Evolutionary conservation across 1,140 invertebrate genomes (phyloP).

Genomic region (Liolophura sinensis): DNA sequence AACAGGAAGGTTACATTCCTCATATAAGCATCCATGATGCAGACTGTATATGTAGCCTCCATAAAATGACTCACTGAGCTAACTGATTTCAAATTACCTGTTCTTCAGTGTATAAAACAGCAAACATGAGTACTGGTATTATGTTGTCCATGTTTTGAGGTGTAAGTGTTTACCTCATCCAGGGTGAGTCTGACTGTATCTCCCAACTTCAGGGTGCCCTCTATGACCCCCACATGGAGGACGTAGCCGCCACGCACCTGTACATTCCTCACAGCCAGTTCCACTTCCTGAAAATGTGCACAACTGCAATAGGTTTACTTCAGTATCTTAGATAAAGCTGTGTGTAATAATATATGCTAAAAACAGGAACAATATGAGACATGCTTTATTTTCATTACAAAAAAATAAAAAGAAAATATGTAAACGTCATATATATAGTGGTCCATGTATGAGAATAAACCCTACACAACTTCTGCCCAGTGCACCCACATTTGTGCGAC

Average conservation of each 20-base stretch:
- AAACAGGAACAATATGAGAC: slow-evolving; percentile 1
- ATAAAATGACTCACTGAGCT: no score
- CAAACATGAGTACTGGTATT: no score
- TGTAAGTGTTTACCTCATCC: slow-evolving; percentile 67
- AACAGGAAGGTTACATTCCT: no score
- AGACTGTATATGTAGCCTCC: no score
- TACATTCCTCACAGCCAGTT: slow-evolving; percentile 92
- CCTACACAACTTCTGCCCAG: no score
- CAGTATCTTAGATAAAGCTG: background rate
- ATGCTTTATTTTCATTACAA: background rate
- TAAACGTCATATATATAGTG: no score
- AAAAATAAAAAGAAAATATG: no score
- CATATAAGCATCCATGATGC: no score
- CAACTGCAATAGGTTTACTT: slow-evolving; percentile 1
- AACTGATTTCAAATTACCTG: background rate
- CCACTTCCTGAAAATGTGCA: slow-evolving; percentile 67
- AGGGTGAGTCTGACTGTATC: slow-evolving; percentile 83
- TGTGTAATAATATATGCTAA: background rate
- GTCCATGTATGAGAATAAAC: no score
- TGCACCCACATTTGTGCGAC: no score
- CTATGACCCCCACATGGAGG: slow-evolving; percentile 74
- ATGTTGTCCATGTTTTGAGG: no score
- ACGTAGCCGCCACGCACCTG: slow-evolving; percentile 97
- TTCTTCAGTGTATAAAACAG: background rate
- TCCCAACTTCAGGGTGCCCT: slow-evolving; percentile 81